Conservation (phyloP, 2,113 vertebrate species). For the Chiloscyllium plagiosum region DNA sequence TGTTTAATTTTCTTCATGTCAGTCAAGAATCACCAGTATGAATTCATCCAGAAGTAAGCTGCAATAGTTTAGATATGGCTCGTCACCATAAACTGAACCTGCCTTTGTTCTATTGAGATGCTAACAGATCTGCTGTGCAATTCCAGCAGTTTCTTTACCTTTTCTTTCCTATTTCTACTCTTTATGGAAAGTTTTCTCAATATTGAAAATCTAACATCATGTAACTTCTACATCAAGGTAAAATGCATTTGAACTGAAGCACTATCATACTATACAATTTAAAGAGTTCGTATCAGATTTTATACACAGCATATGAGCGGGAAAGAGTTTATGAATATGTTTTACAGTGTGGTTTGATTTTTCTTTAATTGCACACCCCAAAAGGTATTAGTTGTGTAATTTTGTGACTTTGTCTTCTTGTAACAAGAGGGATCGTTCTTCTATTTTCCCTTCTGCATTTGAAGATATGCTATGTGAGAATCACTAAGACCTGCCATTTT, state of each 20-base stretch:
- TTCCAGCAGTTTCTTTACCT: not conserved
- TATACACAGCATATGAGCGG: not conserved
- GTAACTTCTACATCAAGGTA: not conserved
- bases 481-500: not conserved
- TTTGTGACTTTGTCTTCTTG: not conserved
- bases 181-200: not conserved
- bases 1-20: conserved; percentile 1
- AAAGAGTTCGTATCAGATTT: not conserved
- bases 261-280: not conserved
- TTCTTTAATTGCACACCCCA: not conserved
- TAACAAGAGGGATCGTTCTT: conserved; percentile 3
- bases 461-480: not conserved
- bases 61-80: not conserved
- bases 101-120: not conserved
- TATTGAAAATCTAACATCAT: not conserved
- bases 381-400: not conserved
- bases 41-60: not conserved
- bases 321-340: not conserved
- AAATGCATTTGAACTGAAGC: not conserved
- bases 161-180: not conserved
- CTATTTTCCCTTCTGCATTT: not conserved
- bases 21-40: not conserved
- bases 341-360: not conserved
- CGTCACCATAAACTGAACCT: not conserved
- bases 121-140: not conserved